These are phyloP conservation scores for Escarpia spicata DNA, from an alignment of 2,888 invertebrate genomes.

Conservation along the genomic window DNA sequence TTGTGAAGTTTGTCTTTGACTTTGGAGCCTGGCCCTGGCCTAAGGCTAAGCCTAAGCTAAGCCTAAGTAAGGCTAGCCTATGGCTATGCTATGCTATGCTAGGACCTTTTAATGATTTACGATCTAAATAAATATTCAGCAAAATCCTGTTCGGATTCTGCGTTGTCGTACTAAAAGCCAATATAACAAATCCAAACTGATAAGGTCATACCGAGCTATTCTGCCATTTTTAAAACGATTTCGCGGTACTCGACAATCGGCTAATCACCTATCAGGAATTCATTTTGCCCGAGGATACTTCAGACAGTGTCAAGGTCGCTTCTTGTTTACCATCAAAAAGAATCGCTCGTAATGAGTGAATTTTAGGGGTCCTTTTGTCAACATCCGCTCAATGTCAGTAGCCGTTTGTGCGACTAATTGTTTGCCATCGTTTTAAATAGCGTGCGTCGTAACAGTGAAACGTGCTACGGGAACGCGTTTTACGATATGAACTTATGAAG, in stretches of 20 bases:
- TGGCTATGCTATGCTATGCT: too few relatives aligned
- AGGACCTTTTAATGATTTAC: too few relatives aligned
- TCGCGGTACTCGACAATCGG: neutral
- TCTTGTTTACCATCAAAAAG: neutral
- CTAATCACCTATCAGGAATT: neutral
- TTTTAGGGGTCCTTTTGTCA: neutral
- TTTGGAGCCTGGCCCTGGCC: too few relatives aligned
- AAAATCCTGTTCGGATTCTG: too few relatives aligned
- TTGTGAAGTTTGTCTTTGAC: too few relatives aligned
- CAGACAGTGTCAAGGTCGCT: neutral
- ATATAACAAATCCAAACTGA: neutral
- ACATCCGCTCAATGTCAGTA: neutral
- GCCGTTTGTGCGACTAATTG: neutral
- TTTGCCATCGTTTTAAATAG: neutral
- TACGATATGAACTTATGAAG: neutral
- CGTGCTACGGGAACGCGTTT: neutral
- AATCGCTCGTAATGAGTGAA: neutral
- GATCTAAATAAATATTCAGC: too few relatives aligned
- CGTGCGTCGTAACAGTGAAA: neutral
- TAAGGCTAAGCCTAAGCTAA: too few relatives aligned
- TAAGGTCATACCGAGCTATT: neutral
- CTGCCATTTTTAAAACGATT: neutral
- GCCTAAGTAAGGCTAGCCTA: too few relatives aligned
- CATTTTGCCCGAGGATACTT: constrained; percentile 9
- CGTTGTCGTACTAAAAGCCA: too few relatives aligned